These are phyloP conservation scores for Garrulus glandarius DNA, from an alignment of 2,797 vertebrate species.

Conservation along the genomic window DNA sequence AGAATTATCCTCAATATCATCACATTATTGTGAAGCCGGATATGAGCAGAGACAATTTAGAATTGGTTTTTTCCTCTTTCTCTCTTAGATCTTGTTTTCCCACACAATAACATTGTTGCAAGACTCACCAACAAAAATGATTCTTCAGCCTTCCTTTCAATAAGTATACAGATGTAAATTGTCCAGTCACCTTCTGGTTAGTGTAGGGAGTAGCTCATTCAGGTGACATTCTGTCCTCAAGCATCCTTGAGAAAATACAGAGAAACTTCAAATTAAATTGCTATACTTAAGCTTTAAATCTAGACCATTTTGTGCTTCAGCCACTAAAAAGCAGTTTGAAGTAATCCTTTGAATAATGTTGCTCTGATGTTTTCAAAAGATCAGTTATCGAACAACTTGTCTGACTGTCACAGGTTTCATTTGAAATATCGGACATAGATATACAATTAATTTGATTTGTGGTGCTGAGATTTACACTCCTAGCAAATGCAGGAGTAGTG, in stretches of 20 bases:
- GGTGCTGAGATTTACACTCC: conserved; percentile 33
- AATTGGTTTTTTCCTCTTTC: not conserved
- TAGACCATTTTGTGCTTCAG: not conserved
- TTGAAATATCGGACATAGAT: conserved; percentile 5
- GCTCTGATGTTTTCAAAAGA: not conserved
- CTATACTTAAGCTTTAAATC: not conserved
- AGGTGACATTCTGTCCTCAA: not conserved
- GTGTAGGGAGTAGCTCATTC: conserved; percentile 27
- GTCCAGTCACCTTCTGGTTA: conserved; percentile 31
- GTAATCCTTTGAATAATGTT: not conserved
- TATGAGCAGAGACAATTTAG: not conserved
- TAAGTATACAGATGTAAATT: not conserved
- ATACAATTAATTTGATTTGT: conserved; percentile 36
- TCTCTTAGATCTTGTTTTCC: not conserved
- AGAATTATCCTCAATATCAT: not conserved
- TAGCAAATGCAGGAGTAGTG: not conserved
- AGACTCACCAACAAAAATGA: not conserved
- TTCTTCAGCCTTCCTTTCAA: not conserved
- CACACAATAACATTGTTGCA: not conserved
- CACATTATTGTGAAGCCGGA: not conserved
- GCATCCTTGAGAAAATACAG: conserved; percentile 46
- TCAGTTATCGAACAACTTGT: not conserved
- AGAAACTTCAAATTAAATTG: conserved; percentile 4
- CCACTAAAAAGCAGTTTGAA: not conserved
- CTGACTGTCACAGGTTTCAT: not conserved